Percentiles rank a stretch among this genome's conserved stretches.
These are phyloP conservation scores for Ophioninae sp. DNA, from an alignment of 2,888 invertebrate genomes.

Conservation along the genomic window DNA sequence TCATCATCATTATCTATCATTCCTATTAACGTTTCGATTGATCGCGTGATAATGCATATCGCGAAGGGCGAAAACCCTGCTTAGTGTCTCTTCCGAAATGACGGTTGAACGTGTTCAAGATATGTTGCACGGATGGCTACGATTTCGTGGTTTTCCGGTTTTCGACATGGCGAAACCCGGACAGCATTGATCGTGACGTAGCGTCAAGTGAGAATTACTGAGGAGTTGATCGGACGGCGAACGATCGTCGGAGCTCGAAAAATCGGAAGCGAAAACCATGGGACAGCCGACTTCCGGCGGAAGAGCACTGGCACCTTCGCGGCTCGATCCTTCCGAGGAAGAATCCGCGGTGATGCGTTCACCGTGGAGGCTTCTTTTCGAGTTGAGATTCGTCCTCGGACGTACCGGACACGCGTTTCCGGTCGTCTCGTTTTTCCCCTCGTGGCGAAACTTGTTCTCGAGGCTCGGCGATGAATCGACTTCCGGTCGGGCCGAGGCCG, in stretches of 20 bases:
- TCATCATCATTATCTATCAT: too few species aligned
- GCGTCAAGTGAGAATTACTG: conserved; percentile 70
- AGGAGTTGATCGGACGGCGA: conserved; percentile 65
- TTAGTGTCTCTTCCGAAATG: neutral
- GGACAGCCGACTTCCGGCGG: conserved; percentile 29
- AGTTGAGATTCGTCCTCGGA: neutral
- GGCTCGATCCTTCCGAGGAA: conserved; percentile 64
- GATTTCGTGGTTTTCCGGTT: conserved; percentile 78
- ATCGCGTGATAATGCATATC: conserved; percentile 1
- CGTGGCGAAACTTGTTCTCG: conserved; percentile 31
- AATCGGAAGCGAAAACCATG: conserved; percentile 40
- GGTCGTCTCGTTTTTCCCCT: neutral
- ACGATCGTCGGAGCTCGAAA: conserved; percentile 25
- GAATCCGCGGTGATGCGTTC: conserved; percentile 31
- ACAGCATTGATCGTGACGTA: conserved; percentile 82
- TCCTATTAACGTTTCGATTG: neutral
- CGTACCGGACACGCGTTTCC: neutral
- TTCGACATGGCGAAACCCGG: conserved; percentile 81
- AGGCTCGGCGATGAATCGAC: conserved; percentile 1
- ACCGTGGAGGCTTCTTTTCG: neutral
- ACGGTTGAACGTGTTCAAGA: conserved; percentile 69
- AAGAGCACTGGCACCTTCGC: conserved; percentile 56
- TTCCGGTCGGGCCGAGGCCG: conserved; percentile 74
- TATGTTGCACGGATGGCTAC: conserved; percentile 80
- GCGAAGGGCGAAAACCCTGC: neutral